phyloP scores from a whole-genome alignment of 53 echinoderm and acorn worm species.

The Echinometra lucunter region DNA sequence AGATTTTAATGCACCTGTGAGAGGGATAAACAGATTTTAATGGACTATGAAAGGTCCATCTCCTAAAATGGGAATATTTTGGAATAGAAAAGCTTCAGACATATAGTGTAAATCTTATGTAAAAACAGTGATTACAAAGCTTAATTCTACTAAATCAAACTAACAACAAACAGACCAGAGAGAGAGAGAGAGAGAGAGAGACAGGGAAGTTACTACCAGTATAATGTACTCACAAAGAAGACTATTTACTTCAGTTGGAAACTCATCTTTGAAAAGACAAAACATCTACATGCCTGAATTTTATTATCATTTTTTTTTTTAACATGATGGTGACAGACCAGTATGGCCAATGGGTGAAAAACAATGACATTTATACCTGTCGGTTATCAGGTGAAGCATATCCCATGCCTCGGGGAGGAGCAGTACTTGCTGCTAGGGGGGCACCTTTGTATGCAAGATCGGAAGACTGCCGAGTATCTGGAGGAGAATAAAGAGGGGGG shows the following conservation, averaged over 20 bases:
- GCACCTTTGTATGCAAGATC: not conserved
- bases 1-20: too few relatives aligned
- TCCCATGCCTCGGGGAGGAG: slow-evolving; percentile 32
- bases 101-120: too few relatives aligned
- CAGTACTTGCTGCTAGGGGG: not conserved
- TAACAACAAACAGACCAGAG: too few relatives aligned
- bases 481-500: not conserved
- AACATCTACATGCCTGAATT: too few relatives aligned
- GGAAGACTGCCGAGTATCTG: slow-evolving; percentile 39
- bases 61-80: too few relatives aligned
- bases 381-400: not conserved
- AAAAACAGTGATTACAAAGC: too few relatives aligned
- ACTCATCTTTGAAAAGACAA: not conserved
- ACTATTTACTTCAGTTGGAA: not conserved
- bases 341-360: not conserved
- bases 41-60: too few relatives aligned
- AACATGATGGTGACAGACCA: not conserved
- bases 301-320: not conserved
- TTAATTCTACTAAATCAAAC: too few relatives aligned
- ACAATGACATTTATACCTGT: not conserved
- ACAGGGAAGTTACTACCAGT: not conserved
- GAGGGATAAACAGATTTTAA: too few relatives aligned
- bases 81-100: too few relatives aligned
- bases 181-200: too few relatives aligned
- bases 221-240: not conserved